Evolutionary conservation across 1,140 invertebrate species (phyloP).

Genomic region (Ceratina japonica): DNA sequence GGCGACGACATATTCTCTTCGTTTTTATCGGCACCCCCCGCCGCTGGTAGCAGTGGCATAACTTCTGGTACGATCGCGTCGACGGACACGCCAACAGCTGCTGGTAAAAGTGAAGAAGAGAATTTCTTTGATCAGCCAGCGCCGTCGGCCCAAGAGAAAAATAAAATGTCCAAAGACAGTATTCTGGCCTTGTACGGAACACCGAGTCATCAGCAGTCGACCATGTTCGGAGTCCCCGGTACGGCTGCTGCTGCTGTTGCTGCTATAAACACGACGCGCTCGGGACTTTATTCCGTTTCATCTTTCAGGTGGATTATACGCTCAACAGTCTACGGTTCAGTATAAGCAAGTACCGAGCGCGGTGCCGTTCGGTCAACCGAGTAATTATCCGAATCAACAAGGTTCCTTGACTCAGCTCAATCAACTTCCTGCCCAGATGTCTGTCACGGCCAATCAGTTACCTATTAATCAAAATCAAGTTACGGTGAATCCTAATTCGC

Average conservation of each 20-base stretch:
- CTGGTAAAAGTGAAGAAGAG: constrained; percentile 88
- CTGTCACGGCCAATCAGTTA: constrained; percentile 66
- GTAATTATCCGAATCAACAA: constrained; percentile 61
- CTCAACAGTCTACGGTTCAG: constrained; percentile 70
- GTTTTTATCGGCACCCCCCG: constrained; percentile 86
- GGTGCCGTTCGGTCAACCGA: constrained; percentile 65
- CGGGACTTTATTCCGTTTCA: neutral
- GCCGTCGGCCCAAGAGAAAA: constrained; percentile 86
- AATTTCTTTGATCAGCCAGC: constrained; percentile 94
- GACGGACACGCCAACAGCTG: constrained; percentile 68
- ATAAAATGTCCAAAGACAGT: constrained; percentile 95
- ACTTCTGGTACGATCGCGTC: constrained; percentile 60
- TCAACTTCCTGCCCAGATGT: constrained; percentile 64
- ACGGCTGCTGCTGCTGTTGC: no score
- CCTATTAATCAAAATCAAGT: constrained; percentile 68
- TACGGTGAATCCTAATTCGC: constrained; percentile 67
- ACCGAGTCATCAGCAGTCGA: constrained; percentile 69
- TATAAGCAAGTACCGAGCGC: constrained; percentile 69
- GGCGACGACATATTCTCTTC: constrained; percentile 88
- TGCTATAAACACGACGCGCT: neutral
- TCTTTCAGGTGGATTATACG: constrained; percentile 69
- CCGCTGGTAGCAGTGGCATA: constrained; percentile 67
- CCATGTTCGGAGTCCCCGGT: constrained; percentile 70
- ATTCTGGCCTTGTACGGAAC: constrained; percentile 94
- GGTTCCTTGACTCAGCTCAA: constrained; percentile 63